phyloP scores from a whole-genome alignment of 2,797 vertebrate species.

The Fringilla coelebs region DNA sequence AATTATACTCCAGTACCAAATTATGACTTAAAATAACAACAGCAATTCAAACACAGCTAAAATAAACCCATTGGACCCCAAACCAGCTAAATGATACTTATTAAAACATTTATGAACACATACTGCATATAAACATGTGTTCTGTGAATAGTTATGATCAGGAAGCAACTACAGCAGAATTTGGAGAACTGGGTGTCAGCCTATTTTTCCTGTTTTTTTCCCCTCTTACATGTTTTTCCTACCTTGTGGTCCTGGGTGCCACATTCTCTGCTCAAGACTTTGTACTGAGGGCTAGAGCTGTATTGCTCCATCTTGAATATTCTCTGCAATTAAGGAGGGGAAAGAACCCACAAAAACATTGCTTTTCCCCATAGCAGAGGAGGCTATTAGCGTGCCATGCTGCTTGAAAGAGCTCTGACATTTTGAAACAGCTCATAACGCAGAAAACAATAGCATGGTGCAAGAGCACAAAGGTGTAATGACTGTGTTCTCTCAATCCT shows the following conservation, averaged over 20 bases:
- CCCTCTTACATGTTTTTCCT: background rate
- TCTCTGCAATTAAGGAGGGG: background rate
- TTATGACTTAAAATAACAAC: background rate
- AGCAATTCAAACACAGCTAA: background rate
- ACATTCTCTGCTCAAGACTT: background rate
- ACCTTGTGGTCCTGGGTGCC: background rate
- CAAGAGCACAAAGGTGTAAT: conserved; percentile 18
- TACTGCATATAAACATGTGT: background rate
- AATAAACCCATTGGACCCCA: background rate
- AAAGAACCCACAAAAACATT: background rate
- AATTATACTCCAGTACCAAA: background rate
- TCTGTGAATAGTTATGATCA: background rate
- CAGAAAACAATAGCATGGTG: conserved; percentile 31
- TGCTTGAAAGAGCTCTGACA: conserved; percentile 1
- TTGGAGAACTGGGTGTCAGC: background rate
- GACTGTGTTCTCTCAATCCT: background rate
- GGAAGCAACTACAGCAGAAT: background rate
- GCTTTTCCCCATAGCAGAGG: background rate
- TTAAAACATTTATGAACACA: background rate
- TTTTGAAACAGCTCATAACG: conserved; percentile 19
- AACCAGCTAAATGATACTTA: background rate
- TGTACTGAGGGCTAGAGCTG: background rate
- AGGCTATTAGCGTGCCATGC: background rate
- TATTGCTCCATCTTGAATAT: background rate
- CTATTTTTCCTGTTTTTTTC: background rate